Percentiles rank a stretch among this genome's conserved stretches.
Conservation (phyloP, 2,888 invertebrate species). For the Drosophila peninsularis region DNA sequence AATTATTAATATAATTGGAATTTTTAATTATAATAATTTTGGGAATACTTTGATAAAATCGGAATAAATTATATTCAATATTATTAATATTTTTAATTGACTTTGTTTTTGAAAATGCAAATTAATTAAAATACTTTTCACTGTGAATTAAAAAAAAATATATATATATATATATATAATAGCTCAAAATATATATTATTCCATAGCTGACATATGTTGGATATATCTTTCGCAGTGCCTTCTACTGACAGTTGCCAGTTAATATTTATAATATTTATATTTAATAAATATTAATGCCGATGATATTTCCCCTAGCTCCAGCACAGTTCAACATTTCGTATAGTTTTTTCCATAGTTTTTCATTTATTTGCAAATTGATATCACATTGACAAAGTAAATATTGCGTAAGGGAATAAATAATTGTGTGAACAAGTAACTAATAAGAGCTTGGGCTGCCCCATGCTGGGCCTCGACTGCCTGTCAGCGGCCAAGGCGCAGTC, state of each 20-base stretch:
- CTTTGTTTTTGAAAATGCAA: too few relatives aligned
- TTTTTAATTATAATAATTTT: too few relatives aligned
- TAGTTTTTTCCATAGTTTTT: constrained; percentile 49
- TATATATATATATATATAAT: too few relatives aligned
- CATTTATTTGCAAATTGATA: constrained; percentile 77
- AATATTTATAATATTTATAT: not conserved
- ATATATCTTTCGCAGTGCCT: too few relatives aligned
- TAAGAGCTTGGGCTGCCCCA: constrained; percentile 49
- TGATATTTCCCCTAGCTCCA: not conserved
- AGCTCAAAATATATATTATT: too few relatives aligned
- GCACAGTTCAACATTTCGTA: not conserved
- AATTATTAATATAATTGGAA: too few relatives aligned
- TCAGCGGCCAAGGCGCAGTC: constrained; percentile 19
- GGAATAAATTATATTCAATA: too few relatives aligned
- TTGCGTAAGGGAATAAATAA: constrained; percentile 70
- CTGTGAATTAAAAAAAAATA: not conserved
- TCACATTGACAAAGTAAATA: constrained; percentile 72
- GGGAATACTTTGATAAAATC: too few relatives aligned
- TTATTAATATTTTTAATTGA: too few relatives aligned
- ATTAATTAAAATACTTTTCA: not conserved
- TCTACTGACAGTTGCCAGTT: too few relatives aligned
- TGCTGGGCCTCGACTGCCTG: constrained; percentile 27
- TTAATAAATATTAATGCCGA: not conserved
- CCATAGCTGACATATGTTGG: too few relatives aligned
- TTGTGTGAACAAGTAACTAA: constrained; percentile 64